phyloP scores from a whole-genome alignment of 2,113 vertebrate species.

The Dasyurus viverrinus region DNA sequence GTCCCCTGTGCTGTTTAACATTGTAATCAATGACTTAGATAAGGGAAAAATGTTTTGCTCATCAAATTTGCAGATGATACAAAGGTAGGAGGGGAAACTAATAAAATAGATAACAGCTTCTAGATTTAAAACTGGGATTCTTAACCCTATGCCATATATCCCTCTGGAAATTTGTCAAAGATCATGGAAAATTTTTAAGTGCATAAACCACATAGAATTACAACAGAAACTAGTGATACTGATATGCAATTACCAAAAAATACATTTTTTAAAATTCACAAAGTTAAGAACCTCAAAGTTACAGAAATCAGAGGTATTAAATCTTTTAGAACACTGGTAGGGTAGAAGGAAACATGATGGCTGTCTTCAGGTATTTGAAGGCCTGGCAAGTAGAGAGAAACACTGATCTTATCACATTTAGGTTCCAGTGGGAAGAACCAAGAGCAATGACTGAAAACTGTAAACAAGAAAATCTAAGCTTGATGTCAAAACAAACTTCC shows the following conservation, averaged over 20 bases:
- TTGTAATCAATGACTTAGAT: background rate
- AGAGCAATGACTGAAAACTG: background rate
- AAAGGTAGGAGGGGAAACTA: background rate
- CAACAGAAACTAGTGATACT: background rate
- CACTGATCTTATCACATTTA: background rate
- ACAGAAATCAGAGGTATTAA: background rate
- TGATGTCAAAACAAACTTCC: background rate
- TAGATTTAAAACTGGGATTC: background rate
- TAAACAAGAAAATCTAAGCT: background rate
- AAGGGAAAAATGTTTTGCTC: background rate
- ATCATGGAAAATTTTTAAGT: background rate
- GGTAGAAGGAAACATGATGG: background rate
- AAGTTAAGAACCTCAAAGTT: background rate
- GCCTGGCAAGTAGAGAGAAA: background rate
- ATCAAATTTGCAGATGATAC: background rate
- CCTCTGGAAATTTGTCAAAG: background rate
- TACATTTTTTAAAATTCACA: background rate
- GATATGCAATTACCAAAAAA: background rate
- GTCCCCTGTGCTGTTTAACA: background rate
- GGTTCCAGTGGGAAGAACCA: background rate
- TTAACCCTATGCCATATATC: background rate
- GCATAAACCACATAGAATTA: background rate
- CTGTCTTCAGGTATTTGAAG: background rate
- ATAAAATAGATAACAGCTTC: background rate
- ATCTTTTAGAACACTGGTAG: background rate